Evolutionary conservation across 2,113 vertebrate species (phyloP).

Genomic region (Bubo bubo): DNA sequence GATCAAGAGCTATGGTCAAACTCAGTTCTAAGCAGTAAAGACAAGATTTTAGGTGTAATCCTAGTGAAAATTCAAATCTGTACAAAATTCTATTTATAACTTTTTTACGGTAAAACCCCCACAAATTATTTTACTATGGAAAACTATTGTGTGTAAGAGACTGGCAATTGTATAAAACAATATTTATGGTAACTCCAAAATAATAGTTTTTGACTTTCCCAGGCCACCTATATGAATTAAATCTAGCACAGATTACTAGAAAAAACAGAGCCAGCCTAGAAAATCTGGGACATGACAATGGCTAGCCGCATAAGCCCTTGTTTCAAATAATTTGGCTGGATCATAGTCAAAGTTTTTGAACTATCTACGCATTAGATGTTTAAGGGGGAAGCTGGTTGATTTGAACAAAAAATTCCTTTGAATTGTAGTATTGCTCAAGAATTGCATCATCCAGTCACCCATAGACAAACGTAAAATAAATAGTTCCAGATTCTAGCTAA

Average conservation of each 20-base stretch:
- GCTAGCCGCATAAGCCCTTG: background rate
- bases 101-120: background rate
- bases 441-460: background rate
- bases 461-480: background rate
- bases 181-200: background rate
- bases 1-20: background rate
- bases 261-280: background rate
- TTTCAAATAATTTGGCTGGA: background rate
- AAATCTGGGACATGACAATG: background rate
- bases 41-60: background rate
- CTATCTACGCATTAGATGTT: background rate
- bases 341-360: background rate
- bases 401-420: background rate
- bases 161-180: background rate
- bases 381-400: background rate
- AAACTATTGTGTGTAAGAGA: background rate
- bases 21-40: background rate
- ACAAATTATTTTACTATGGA: background rate
- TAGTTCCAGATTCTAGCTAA: background rate
- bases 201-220: background rate
- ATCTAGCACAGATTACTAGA: background rate
- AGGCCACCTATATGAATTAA: background rate
- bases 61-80: background rate
- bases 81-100: background rate
- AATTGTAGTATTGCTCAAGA: background rate